Evolutionary conservation across 1,140 invertebrate species (phyloP).

Genomic region (Zaprionus ornatus): DNA sequence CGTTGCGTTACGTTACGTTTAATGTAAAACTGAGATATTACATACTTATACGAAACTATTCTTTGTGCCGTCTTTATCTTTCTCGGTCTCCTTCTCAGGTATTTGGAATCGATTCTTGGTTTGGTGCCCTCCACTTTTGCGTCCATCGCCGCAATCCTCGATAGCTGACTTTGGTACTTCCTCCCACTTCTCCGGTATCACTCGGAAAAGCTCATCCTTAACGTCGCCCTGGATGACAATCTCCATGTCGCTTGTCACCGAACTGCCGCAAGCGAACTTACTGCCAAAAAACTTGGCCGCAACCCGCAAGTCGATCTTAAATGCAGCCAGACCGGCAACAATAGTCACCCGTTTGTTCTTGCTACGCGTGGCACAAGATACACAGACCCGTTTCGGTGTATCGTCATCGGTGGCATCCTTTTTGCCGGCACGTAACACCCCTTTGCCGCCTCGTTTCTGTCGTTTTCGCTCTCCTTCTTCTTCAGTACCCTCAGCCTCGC

Average conservation of each 20-base stretch:
- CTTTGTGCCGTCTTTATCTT: slow-evolving; percentile 39
- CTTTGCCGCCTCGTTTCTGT: slow-evolving; percentile 37
- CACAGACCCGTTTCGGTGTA: slow-evolving; percentile 92
- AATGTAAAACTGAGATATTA: slow-evolving; percentile 65
- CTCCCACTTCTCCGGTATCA: slow-evolving; percentile 96
- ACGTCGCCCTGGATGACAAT: slow-evolving; percentile 99
- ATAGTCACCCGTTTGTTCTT: slow-evolving; percentile 99
- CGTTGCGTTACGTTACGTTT: slow-evolving; percentile 39
- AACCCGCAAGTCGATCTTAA: slow-evolving; percentile 98
- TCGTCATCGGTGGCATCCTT: slow-evolving; percentile 86
- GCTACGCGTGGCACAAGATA: slow-evolving; percentile 95
- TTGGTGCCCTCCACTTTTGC: not conserved
- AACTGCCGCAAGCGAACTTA: slow-evolving; percentile 98
- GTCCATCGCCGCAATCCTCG: slow-evolving; percentile 22
- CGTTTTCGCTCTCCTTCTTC: slow-evolving; percentile 23
- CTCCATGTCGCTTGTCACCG: slow-evolving; percentile 98
- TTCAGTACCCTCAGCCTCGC: slow-evolving; percentile 82
- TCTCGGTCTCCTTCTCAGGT: slow-evolving; percentile 9
- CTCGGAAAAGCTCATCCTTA: slow-evolving; percentile 97
- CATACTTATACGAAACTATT: slow-evolving; percentile 56
- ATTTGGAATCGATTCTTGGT: not conserved
- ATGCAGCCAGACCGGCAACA: slow-evolving; percentile 92
- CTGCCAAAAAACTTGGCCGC: slow-evolving; percentile 98
- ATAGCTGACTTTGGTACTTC: slow-evolving; percentile 8
- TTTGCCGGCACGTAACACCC: slow-evolving; percentile 4